Evolutionary conservation across 1,140 invertebrate species (phyloP), one percentile per base, ranked within the genome.

Genomic region (Drosophila micromelanica): DNA sequence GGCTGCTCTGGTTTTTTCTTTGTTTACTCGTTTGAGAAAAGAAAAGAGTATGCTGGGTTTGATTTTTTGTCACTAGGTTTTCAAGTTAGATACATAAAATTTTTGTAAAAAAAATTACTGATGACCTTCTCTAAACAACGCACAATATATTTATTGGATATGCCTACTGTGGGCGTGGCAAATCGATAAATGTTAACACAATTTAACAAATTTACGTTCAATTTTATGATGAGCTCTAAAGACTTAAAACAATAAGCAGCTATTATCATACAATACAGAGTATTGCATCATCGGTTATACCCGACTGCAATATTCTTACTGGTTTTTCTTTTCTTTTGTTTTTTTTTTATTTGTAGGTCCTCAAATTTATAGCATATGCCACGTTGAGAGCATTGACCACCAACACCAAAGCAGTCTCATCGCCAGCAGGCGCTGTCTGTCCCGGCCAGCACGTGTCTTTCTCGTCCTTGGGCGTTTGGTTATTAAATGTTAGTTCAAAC

Each of bases 401-500:
- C 59, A 45, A 17, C 17, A 13, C 15, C 37, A 8, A 11, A 8
- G 17, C 43, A 52, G 20, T 40, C 48, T 52, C 65, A 54, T 68
- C 55, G 46, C 35, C 55, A 20, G 13, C 6, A 15, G 5, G 30
- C 6, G 35, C 17, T 32, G 7, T 23, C 17, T 32, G 7, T 23
- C 20, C 45, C 12, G 12, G n/a, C 17, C 43, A 72, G 45, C 81
- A 73, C 77, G 81, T 86, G 81, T 68, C 43, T 12, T 71, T 37
- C 57, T 78, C 77, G 77, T 81, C 81, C 81, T 86, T 86, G 75
- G 48, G 60, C 77, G 65, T 75, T 71, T 65, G 65, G 64, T 78
- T 81, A 87, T 86, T 87, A 86, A 86, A 87, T 79, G 72, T 35
- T 75, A 67, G 87, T 89, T 68, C 76, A 55, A 65, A 73, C 84